A percentile compares a stretch with the other conserved stretches of the same genome.
Conservation (phyloP, 2,888 invertebrate species). For the Eupithecia insigniata region DNA sequence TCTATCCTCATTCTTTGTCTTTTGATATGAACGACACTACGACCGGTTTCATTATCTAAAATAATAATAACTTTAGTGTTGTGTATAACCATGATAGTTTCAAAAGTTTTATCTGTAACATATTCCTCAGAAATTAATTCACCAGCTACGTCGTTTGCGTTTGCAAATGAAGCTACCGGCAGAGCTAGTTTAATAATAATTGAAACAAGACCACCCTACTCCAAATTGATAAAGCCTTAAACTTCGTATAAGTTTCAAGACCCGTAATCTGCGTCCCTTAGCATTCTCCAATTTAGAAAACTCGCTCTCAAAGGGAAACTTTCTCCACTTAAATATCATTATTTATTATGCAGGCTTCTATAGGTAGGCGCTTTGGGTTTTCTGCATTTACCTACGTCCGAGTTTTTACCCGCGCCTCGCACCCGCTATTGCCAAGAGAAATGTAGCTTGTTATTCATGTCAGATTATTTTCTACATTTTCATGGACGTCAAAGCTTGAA, state of each 20-base stretch:
- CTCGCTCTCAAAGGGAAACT: conserved; percentile 52
- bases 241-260: conserved; percentile 55
- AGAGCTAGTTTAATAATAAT: neutral
- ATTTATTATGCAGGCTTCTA: conserved; percentile 54
- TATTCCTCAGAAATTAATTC: neutral
- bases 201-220: conserved; percentile 46
- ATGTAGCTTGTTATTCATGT: neutral
- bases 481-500: no score
- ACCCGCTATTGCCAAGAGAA: neutral
- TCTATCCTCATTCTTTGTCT: no score
- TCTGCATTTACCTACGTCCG: neutral
- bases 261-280: conserved; percentile 36
- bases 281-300: conserved; percentile 54
- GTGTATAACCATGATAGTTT: no score
- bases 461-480: neutral
- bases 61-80: no score
- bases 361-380: conserved; percentile 2
- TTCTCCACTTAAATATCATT: conserved; percentile 63
- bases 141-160: neutral
- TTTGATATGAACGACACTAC: no score
- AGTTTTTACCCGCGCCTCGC: neutral
- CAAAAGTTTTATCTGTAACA: no score
- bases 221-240: conserved; percentile 64
- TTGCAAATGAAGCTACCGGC: neutral
- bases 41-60: no score